Evolutionary conservation across 2,113 vertebrate species (phyloP).

Genomic region (Girardinichthys multiradiatus): DNA sequence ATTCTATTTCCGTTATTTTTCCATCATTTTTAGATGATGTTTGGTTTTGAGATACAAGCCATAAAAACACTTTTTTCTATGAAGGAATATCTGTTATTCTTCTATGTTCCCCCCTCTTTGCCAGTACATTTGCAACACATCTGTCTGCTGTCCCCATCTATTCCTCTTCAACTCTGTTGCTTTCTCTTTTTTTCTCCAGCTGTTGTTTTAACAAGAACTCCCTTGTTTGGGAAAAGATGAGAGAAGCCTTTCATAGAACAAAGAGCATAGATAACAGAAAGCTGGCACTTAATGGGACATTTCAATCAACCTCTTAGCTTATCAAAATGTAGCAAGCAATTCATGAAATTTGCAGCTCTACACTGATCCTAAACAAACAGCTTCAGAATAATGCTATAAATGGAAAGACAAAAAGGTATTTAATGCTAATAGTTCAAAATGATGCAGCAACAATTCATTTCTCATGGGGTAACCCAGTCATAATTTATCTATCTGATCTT

Average conservation of each 20-base stretch:
- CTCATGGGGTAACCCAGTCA: background rate
- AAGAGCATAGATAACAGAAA: constrained; percentile 20
- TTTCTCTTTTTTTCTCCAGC: background rate
- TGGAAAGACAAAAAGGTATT: background rate
- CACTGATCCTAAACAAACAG: background rate
- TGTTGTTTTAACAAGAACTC: constrained; percentile 44
- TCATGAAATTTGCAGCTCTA: too few relatives aligned
- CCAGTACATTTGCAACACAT: constrained; percentile 2
- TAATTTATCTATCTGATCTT: background rate
- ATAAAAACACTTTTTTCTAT: background rate
- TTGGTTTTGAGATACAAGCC: background rate
- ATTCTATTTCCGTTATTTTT: background rate
- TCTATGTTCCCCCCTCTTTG: background rate
- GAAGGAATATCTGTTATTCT: background rate
- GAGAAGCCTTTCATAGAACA: constrained; percentile 44
- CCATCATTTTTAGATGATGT: background rate
- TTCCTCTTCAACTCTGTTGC: background rate
- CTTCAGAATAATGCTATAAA: background rate
- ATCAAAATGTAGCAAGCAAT: background rate
- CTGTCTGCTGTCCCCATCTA: background rate
- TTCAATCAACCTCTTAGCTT: background rate
- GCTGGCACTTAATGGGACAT: constrained; percentile 17
- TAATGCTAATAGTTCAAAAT: background rate
- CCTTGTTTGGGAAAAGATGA: constrained; percentile 56
- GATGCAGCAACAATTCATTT: background rate